These are phyloP conservation scores for Torymus aiolomorphi DNA, from an alignment of 2,888 invertebrate genomes.

Conservation along the genomic window DNA sequence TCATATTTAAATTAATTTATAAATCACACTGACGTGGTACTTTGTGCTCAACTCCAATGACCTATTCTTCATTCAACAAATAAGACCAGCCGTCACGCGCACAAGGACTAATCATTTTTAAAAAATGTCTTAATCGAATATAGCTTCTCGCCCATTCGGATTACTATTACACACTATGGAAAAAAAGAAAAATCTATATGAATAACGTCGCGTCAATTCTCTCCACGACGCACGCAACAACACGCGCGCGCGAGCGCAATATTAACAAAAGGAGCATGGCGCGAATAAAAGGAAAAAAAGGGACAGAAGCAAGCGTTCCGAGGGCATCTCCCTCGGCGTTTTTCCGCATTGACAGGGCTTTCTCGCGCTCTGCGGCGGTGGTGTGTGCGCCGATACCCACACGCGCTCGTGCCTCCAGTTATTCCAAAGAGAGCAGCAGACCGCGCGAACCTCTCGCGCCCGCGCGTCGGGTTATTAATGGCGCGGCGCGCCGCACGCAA, in stretches of 20 bases:
- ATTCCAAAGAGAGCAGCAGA: constrained; percentile 37
- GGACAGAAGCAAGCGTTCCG: background rate
- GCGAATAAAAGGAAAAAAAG: background rate
- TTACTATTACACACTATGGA: too few relatives aligned
- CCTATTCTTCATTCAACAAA: too few relatives aligned
- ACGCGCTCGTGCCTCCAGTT: constrained; percentile 7
- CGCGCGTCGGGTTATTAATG: constrained; percentile 46
- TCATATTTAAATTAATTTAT: too few relatives aligned
- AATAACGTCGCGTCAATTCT: too few relatives aligned
- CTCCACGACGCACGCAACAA: too few relatives aligned
- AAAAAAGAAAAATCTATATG: too few relatives aligned
- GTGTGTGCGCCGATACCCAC: background rate
- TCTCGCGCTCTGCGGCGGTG: background rate
- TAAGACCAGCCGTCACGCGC: too few relatives aligned
- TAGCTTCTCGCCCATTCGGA: too few relatives aligned
- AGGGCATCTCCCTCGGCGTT: background rate
- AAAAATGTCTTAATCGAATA: too few relatives aligned
- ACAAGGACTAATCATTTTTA: too few relatives aligned
- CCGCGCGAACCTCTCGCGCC: background rate
- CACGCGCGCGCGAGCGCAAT: background rate
- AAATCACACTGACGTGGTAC: too few relatives aligned
- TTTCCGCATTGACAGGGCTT: constrained; percentile 30
- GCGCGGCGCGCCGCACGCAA: constrained; percentile 34
- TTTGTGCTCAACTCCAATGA: too few relatives aligned
- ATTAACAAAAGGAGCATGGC: background rate